A percentile compares a stretch with the other conserved stretches of the same genome.
These are phyloP conservation scores for Caenorhabditis sp. DNA, from an alignment of 2,888 invertebrate species.

Conservation along the genomic window DNA sequence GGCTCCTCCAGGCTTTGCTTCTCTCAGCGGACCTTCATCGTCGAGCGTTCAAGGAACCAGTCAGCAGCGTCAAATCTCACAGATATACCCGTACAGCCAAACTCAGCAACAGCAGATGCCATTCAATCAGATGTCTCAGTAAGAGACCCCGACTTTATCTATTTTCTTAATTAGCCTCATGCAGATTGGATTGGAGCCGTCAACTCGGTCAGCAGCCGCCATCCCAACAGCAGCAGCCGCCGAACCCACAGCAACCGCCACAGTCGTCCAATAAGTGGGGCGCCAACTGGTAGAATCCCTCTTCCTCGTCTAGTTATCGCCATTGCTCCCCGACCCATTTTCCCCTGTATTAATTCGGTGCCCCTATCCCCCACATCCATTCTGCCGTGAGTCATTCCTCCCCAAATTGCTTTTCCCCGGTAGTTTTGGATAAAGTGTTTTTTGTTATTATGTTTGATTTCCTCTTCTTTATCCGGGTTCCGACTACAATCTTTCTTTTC, in stretches of 20 bases:
- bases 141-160: background rate
- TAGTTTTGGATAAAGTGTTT: slow-evolving; percentile 14
- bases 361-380: background rate
- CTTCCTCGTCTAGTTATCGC: background rate
- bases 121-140: background rate
- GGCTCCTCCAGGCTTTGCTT: slow-evolving; percentile 35
- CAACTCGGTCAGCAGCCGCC: slow-evolving; percentile 8
- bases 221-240: slow-evolving; percentile 13
- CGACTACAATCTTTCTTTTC: background rate
- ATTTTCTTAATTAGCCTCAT: background rate
- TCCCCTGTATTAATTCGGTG: background rate
- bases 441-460: background rate
- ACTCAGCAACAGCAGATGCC: slow-evolving; percentile 6
- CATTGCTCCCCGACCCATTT: background rate
- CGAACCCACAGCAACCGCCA: slow-evolving; percentile 11
- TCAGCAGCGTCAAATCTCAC: background rate
- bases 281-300: slow-evolving; percentile 13
- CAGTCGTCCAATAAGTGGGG: slow-evolving; percentile 14
- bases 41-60: background rate
- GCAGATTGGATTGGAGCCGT: slow-evolving; percentile 40
- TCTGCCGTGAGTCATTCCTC: background rate
- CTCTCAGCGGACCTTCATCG: background rate
- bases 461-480: slow-evolving; percentile 4
- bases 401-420: background rate
- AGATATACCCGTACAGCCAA: slow-evolving; percentile 8